Conservation (phyloP, 2,113 vertebrate species). For the Heterotis niloticus region DNA sequence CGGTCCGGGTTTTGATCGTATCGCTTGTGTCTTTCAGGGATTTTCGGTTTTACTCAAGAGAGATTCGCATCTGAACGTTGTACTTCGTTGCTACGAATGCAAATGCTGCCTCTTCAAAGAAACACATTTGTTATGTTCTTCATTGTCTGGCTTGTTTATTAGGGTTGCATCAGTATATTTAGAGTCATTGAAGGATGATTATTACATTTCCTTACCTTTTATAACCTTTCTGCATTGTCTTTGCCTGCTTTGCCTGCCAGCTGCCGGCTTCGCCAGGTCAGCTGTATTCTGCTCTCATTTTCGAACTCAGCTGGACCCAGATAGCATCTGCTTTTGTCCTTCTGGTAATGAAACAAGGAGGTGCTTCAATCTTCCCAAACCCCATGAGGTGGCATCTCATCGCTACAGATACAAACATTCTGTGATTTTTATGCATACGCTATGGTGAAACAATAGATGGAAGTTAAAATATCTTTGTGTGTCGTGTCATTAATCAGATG, state of each 20-base stretch:
- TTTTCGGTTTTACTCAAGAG: not conserved
- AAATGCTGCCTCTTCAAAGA: no score
- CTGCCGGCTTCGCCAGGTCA: not conserved
- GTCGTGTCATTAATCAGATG: no score
- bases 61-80: not conserved
- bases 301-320: constrained; percentile 23
- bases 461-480: not conserved
- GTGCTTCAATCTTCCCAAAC: constrained; percentile 26
- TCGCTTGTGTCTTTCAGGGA: no score
- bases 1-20: no score
- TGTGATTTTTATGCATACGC: not conserved
- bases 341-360: constrained; percentile 34
- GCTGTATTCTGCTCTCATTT: constrained; percentile 2
- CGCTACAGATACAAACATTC: constrained; percentile 24
- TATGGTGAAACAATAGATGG: not conserved
- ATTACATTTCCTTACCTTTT: constrained; percentile 7
- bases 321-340: constrained; percentile 22
- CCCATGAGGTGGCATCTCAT: constrained; percentile 30
- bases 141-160: not conserved
- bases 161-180: not conserved
- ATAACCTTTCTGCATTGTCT: not conserved
- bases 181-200: not conserved
- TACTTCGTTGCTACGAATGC: not conserved
- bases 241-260: constrained; percentile 6
- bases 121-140: not conserved